Conservation (phyloP, 2,888 invertebrate genomes). For the Lepidonotus clava region DNA sequence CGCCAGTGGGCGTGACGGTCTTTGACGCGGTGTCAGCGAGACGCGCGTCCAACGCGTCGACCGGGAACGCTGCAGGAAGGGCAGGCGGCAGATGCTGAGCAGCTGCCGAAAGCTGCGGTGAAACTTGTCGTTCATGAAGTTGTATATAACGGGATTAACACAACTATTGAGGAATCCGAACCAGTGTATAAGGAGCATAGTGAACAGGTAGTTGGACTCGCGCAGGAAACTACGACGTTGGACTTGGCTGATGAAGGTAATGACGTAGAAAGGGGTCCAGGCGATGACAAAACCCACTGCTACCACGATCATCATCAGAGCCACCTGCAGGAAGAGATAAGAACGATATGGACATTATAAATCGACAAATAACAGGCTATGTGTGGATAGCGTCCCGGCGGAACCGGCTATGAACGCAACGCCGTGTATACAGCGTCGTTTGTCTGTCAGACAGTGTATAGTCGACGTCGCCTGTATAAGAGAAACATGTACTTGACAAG, state of each 20-base stretch:
- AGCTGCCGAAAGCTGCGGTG: constrained; percentile 77
- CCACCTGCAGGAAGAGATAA: constrained; percentile 76
- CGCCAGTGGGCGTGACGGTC: background rate
- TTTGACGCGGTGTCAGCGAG: background rate
- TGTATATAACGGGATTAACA: constrained; percentile 81
- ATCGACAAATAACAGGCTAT: no score
- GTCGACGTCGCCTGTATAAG: no score
- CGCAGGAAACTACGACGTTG: constrained; percentile 78
- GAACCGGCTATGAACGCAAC: no score
- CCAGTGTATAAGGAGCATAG: constrained; percentile 81
- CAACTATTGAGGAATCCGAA: constrained; percentile 81
- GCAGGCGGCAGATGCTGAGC: background rate
- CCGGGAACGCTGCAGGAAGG: background rate
- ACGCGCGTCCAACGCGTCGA: background rate
- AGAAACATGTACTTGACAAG: no score
- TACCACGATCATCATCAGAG: constrained; percentile 81
- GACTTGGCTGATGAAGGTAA: constrained; percentile 80
- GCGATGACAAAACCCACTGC: constrained; percentile 80
- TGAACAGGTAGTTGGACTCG: constrained; percentile 80
- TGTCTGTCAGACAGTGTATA: no score
- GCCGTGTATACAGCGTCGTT: no score
- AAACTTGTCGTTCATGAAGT: constrained; percentile 81
- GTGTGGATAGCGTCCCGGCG: no score
- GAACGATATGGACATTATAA: no score
- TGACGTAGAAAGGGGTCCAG: constrained; percentile 82